Conservation (phyloP, 2,888 invertebrate genomes). For the Napeogenes sylphis region DNA sequence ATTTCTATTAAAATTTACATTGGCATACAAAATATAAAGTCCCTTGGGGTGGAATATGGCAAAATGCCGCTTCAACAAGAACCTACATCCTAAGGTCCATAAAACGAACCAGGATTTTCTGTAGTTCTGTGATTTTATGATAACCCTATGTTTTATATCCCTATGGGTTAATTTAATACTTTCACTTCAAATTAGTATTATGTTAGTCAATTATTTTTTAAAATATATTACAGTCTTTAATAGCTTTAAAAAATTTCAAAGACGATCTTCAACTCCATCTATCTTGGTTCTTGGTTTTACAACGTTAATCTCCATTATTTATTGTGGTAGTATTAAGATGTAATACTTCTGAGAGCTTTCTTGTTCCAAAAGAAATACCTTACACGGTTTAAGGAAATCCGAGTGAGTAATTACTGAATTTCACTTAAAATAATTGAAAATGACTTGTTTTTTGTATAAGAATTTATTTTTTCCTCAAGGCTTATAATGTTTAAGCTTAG, state of each 20-base stretch:
- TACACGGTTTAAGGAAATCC: background rate
- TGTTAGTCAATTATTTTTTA: background rate
- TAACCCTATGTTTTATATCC: too few species aligned
- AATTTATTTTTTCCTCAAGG: background rate
- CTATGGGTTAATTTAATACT: too few species aligned
- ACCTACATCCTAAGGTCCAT: too few species aligned
- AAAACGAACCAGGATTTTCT: too few species aligned
- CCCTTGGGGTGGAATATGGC: too few species aligned
- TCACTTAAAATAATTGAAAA: background rate
- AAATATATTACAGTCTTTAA: background rate
- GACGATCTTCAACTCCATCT: background rate
- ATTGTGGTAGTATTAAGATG: background rate
- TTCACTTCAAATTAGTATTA: too few species aligned
- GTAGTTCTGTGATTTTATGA: too few species aligned
- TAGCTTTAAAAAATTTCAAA: background rate
- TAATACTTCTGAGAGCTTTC: constrained; percentile 7
- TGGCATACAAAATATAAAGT: too few species aligned
- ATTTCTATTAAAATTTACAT: too few species aligned
- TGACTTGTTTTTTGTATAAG: background rate
- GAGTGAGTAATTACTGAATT: background rate
- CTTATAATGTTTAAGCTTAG: background rate
- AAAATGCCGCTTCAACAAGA: too few species aligned
- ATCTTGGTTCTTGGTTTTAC: constrained; percentile 4
- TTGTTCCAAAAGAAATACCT: background rate
- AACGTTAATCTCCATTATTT: constrained; percentile 2